These are phyloP conservation scores for Brachionus plicatilis DNA, from an alignment of 1,140 invertebrate genomes.

Conservation along the genomic window DNA sequence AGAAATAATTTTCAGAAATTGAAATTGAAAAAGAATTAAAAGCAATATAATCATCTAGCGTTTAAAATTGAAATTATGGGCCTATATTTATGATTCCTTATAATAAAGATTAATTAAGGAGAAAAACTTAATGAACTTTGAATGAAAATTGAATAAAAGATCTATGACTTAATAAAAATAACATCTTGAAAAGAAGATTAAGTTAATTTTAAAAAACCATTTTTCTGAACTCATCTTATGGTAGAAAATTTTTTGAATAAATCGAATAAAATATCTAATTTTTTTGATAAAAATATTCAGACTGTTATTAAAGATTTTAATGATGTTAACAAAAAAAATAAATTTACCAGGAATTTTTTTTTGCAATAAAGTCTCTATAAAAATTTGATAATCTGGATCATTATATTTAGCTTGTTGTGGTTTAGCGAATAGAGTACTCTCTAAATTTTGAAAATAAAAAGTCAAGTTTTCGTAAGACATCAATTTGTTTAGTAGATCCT, in stretches of 20 bases:
- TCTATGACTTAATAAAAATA: too few species aligned
- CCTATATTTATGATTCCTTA: background rate
- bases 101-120: background rate
- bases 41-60: too few species aligned
- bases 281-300: background rate
- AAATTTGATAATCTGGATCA: background rate
- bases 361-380: background rate
- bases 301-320: too few species aligned
- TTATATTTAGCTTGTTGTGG: background rate
- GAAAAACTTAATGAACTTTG: background rate
- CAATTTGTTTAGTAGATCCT: background rate
- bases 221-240: too few species aligned
- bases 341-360: constrained; percentile 20
- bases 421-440: background rate
- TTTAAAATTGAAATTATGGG: too few species aligned
- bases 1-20: too few species aligned
- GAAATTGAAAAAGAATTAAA: too few species aligned
- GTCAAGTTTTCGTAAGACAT: background rate
- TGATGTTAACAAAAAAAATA: too few species aligned
- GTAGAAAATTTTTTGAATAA: too few species aligned
- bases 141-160: background rate
- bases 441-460: background rate
- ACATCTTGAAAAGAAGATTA: too few species aligned
- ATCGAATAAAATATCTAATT: too few species aligned
- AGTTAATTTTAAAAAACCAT: too few species aligned